Base-by-base conservation (phyloP, 2,113 vertebrate species). In the Turnix velox region DNA sequence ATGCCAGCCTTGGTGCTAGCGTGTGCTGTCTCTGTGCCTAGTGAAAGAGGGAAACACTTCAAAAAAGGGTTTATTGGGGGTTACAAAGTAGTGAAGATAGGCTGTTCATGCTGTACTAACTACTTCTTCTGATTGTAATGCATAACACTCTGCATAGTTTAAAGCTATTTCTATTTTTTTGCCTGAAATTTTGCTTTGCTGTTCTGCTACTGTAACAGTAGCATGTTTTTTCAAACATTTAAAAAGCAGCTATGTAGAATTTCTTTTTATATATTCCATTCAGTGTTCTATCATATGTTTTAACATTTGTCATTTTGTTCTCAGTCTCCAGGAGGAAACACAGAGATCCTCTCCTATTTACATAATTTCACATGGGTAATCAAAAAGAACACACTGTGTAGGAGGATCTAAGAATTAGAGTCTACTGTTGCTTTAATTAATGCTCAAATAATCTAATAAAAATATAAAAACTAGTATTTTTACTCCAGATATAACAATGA, bases 361-460 rank as follows among this genome's bases (percentile, higher is more conserved):
- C 62, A 17, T 68, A 65, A 48, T 58, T 79, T 87, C 19, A 31
- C 40, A 14, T 8, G 13, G 28, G 20, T 59, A 65, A 67, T 67
- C 20, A 62, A 39, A 77, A 82, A 35, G 15, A 63, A 33, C 24
- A 42, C 23, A 33, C 9, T 15, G 14, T 52, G 27, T 46, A 54
- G 55, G 57, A 79, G 20, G 45, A 79, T 59, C 31, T 39, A 65
- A 52, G 61, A 48, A 59, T 87, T 54, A 54, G 35, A 84, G 59
- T 75, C 39, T 91, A 75, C 75, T 75, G 35, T 33, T 75, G 24
- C 40, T 80, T 43, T 88, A 78, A 68, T 83, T 37, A 78, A 54
- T 43, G 37, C 43, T 78, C 63, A 78, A 90, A 42, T 30, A 45
- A 14, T 78, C 33, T 71, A 79, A 59, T 65, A 4, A 80, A 88